Evolutionary conservation across 92 coral and sea anemone genomes (phyloP).

Genomic region (Plumapathes pennacea): DNA sequence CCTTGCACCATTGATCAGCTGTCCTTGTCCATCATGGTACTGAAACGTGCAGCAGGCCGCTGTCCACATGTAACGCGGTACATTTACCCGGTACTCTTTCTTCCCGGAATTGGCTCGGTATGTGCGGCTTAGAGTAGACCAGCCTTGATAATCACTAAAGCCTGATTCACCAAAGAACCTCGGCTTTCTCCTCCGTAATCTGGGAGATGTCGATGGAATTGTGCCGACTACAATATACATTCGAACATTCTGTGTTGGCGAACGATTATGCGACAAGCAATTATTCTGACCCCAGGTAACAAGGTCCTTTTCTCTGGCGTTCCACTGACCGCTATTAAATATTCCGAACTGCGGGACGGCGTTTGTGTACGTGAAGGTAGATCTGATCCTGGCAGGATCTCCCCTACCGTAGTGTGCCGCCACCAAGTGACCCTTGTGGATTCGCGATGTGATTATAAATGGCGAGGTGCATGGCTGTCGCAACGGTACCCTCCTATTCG

Average conservation of each 20-base stretch:
- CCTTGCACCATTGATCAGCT: not conserved
- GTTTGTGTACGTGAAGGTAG: conserved; percentile 30
- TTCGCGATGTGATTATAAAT: no score
- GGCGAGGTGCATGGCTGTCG: no score
- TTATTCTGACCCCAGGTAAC: conserved; percentile 18
- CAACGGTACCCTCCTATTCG: no score
- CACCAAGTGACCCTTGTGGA: conserved; percentile 28
- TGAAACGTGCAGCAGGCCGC: conserved; percentile 14
- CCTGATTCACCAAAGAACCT: conserved; percentile 32
- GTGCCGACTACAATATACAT: conserved; percentile 29
- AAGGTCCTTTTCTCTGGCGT: not conserved
- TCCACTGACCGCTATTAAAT: conserved; percentile 19
- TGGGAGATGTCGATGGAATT: conserved; percentile 24
- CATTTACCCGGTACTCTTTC: not conserved
- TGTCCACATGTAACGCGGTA: conserved; percentile 16
- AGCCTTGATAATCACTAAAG: conserved; percentile 27
- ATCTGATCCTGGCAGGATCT: not conserved
- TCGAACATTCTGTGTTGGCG: not conserved
- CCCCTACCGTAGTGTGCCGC: conserved; percentile 20
- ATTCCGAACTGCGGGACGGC: conserved; percentile 38
- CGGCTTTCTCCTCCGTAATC: not conserved
- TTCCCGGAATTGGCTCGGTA: no score
- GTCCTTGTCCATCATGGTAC: not conserved
- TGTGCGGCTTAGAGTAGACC: not conserved
- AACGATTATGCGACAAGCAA: not conserved